These are phyloP conservation scores for Elachura formosa DNA, from an alignment of 2,113 vertebrate species.

Conservation along the genomic window DNA sequence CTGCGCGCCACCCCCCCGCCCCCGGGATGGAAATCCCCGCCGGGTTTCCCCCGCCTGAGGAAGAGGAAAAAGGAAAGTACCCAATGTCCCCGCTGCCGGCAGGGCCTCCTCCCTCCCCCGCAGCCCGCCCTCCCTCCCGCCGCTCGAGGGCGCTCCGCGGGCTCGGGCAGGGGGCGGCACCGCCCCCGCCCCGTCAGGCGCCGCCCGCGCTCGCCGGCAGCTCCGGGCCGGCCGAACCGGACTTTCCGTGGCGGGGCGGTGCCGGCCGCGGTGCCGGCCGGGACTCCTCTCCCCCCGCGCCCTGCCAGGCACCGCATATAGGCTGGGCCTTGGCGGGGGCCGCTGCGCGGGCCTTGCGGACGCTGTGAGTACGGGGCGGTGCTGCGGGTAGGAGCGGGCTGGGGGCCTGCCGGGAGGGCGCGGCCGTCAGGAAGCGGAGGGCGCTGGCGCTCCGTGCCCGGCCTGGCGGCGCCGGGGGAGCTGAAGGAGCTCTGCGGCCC, in stretches of 20 bases:
- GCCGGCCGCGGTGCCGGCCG: background rate
- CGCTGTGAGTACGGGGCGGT: background rate
- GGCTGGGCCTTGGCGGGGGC: background rate
- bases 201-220: background rate
- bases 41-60: conserved; percentile 21
- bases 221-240: rapidly evolving
- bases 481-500: background rate
- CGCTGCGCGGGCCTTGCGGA: rapidly evolving
- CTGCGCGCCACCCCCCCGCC: background rate
- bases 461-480: no score
- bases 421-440: background rate
- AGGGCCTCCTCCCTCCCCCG: background rate
- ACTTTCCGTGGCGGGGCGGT: background rate
- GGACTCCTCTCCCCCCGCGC: rapidly evolving
- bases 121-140: no score
- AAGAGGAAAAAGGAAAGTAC: background rate
- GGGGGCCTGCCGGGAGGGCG: background rate
- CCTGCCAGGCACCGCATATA: background rate
- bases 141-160: background rate
- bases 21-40: background rate
- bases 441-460: rapidly evolving
- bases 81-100: background rate
- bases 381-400: background rate
- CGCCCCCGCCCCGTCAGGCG: background rate
- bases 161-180: background rate